Base-by-base conservation (phyloP, 2,888 invertebrate species). In the Sphaeridia pumilis region DNA sequence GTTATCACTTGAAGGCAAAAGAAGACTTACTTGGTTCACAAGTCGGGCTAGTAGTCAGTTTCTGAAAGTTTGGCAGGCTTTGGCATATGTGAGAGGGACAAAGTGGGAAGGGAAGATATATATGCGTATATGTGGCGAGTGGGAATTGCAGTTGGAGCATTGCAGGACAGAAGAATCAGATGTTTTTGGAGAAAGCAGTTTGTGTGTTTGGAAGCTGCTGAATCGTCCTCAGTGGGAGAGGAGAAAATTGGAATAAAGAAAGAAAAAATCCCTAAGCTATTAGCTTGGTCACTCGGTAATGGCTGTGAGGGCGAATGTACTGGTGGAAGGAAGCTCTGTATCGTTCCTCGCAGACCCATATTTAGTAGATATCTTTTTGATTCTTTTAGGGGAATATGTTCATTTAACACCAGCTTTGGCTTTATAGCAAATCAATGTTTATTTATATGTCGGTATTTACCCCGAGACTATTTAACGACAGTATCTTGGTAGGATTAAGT, bases 341-440 rank as follows among this genome's bases (percentile, higher is more conserved):
- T 52, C 52, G 52, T 52, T 47, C 47, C 52, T 52, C 61, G 60
- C 63, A 63, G 65, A 62, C 63, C 62, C 63, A 65, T 63, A 62
- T 62, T 62, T 58, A 60, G 58, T 55, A 58, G 56, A 59, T 59
- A 59, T 56, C 58, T 56, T 57, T 58, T 60, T 58, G 57, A 56
- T 58, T 61, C 56, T 47, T 60, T 46, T 42, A 44, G 47, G 52
- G 47, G 43, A 52, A 52, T 46, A 47, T 49, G 49, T 55, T 58
- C 55, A 46, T 55, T 52, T 55, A 46, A 46, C 43, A 36, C 47
- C 22, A 50, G 56, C 64, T 62, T 61, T 53, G 59, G 55, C 58
- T 65, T 65, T 63, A 65, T 65, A 60, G 58, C 58, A 65, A 65
- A 65, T 65, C 65, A 63, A 65, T 65, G 61, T 56, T 57, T 59